Evolutionary conservation across 1,140 invertebrate species (phyloP).

Genomic region (Macrosteles quadrilineatus): DNA sequence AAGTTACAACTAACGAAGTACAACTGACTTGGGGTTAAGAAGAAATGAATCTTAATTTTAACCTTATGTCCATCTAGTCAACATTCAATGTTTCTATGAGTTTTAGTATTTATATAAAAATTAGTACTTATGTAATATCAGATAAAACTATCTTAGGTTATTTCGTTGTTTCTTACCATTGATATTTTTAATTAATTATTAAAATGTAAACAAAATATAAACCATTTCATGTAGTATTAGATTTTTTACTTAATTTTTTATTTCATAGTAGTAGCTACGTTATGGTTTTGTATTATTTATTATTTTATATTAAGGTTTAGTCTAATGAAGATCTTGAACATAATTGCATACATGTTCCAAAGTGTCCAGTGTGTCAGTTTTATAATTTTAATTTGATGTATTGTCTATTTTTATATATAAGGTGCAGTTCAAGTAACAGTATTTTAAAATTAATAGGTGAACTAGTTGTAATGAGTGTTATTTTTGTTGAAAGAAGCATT

Average conservation of each 20-base stretch:
- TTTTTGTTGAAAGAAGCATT: slow-evolving; percentile 20
- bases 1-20: background rate
- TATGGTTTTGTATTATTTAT: slow-evolving; percentile 22
- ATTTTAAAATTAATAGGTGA: background rate
- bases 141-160: background rate
- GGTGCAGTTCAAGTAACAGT: background rate
- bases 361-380: slow-evolving; percentile 1
- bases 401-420: slow-evolving; percentile 25
- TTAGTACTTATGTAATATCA: slow-evolving; percentile 3
- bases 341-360: background rate
- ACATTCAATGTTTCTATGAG: slow-evolving; percentile 2
- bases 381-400: slow-evolving; percentile 17
- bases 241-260: slow-evolving; percentile 10
- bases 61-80: slow-evolving; percentile 17
- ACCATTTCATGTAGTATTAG: slow-evolving; percentile 11
- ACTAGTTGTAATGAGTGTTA: slow-evolving; percentile 11
- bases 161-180: background rate
- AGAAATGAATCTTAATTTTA: background rate
- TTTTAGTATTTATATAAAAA: slow-evolving; percentile 25
- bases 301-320: background rate
- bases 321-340: background rate
- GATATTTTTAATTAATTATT: slow-evolving; percentile 1
- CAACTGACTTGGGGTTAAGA: background rate
- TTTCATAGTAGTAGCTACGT: background rate
- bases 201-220: background rate